These are phyloP conservation scores for Hephaestus fuliginosus DNA, from an alignment of 2,797 vertebrate genomes.

Conservation along the genomic window DNA sequence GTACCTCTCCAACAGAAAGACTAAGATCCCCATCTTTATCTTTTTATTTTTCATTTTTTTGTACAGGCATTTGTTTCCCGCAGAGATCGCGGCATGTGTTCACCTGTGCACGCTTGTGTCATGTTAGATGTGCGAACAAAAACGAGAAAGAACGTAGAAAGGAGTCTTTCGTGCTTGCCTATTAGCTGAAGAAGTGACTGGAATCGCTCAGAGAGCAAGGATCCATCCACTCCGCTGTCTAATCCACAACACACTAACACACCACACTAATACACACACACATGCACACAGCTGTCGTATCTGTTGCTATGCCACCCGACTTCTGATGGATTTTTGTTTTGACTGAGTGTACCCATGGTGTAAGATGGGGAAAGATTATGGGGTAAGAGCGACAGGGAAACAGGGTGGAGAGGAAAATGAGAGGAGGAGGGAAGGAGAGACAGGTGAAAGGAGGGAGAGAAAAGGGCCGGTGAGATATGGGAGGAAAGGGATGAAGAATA, in stretches of 20 bases:
- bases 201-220: conserved; percentile 41
- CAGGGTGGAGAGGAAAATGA: background rate
- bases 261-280: conserved; percentile 1
- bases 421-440: background rate
- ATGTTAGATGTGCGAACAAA: conserved; percentile 11
- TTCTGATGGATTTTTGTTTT: conserved; percentile 66
- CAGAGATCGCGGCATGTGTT: conserved; percentile 4
- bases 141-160: background rate
- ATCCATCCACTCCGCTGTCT: conserved; percentile 46
- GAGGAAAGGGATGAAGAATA: background rate
- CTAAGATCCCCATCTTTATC: conserved; percentile 29
- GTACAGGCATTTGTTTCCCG: conserved; percentile 38
- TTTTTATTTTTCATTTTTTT: background rate
- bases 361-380: conserved; percentile 5
- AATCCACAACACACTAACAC: conserved; percentile 47
- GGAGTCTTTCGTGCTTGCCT: conserved; percentile 36
- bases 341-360: conserved; percentile 26
- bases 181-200: conserved; percentile 48
- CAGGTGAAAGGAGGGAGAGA: background rate
- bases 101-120: background rate
- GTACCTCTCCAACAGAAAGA: conserved; percentile 50
- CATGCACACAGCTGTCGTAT: conserved; percentile 35
- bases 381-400: conserved; percentile 6
- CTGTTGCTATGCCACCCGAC: conserved; percentile 75
- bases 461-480: background rate